A percentile compares a stretch with the other conserved stretches of the same genome.
These are phyloP conservation scores for Philypnodon macrostomus DNA, from an alignment of 2,797 vertebrate species.

Conservation along the genomic window DNA sequence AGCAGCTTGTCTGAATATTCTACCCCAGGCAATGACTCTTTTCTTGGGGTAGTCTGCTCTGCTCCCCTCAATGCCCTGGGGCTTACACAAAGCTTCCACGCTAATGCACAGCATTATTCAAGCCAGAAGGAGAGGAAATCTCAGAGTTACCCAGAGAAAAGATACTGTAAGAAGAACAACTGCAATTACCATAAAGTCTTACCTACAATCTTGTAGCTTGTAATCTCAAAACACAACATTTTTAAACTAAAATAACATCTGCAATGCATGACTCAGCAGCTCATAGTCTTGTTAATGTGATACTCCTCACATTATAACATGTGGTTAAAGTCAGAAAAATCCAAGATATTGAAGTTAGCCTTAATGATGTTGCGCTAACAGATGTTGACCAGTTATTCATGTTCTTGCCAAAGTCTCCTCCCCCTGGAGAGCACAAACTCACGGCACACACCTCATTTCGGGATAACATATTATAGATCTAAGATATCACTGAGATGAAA, in stretches of 20 bases:
- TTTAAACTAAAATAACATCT: constrained; percentile 45
- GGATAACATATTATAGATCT: constrained; percentile 47
- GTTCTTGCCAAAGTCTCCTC: constrained; percentile 65
- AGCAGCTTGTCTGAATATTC: constrained; percentile 48
- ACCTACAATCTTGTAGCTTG: neutral
- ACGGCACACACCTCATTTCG: constrained; percentile 48
- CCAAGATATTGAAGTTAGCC: constrained; percentile 54
- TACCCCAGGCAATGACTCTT: constrained; percentile 49
- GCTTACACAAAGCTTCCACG: constrained; percentile 49
- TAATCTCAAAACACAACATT: too few species aligned
- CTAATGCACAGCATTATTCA: constrained; percentile 68
- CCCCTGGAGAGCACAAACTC: constrained; percentile 57
- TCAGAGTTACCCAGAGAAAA: constrained; percentile 19
- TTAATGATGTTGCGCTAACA: constrained; percentile 79
- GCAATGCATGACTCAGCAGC: constrained; percentile 47
- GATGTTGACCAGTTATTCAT: constrained; percentile 78
- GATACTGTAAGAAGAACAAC: constrained; percentile 10
- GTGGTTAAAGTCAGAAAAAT: constrained; percentile 61
- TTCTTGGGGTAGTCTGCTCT: constrained; percentile 45
- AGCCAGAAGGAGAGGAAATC: constrained; percentile 36
- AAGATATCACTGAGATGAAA: constrained; percentile 53
- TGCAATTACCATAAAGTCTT: neutral
- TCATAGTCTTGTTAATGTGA: constrained; percentile 40
- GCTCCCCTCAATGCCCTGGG: constrained; percentile 43
- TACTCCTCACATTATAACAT: constrained; percentile 52